phyloP scores from a whole-genome alignment of 1,140 invertebrate species.

The Pogonomyrmex californicus region DNA sequence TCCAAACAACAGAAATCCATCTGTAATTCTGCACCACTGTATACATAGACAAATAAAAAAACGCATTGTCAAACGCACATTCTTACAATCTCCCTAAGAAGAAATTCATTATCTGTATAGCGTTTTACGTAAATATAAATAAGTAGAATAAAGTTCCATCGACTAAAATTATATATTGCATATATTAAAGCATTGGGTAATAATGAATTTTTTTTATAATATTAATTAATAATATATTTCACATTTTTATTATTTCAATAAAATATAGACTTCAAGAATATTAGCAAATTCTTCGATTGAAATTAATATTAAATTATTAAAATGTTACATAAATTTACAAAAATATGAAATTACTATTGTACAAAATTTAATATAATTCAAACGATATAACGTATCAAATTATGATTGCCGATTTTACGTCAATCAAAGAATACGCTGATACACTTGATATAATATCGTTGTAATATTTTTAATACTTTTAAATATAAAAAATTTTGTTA shows the following conservation, averaged over 20 bases:
- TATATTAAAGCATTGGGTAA: too few relatives aligned
- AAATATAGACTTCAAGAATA: too few relatives aligned
- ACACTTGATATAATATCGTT: neutral
- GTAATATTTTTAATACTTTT: neutral
- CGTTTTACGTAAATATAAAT: neutral
- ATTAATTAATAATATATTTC: too few relatives aligned
- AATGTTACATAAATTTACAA: too few relatives aligned
- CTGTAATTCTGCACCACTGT: conserved; percentile 62
- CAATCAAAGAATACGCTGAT: neutral
- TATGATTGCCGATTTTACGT: neutral
- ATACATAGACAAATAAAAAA: neutral
- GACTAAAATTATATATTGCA: neutral
- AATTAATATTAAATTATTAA: too few relatives aligned
- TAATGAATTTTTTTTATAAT: too few relatives aligned
- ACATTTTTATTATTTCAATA: too few relatives aligned
- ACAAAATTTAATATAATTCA: neutral
- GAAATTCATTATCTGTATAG: neutral
- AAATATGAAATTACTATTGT: too few relatives aligned
- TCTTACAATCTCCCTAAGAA: neutral
- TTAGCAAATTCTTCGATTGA: too few relatives aligned
- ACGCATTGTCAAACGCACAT: too few relatives aligned
- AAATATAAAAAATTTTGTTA: neutral
- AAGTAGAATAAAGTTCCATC: neutral
- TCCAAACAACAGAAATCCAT: conserved; percentile 62
- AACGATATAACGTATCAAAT: neutral